Percentiles rank a stretch among this genome's conserved stretches.
These are phyloP conservation scores for Cistogaster globosa DNA, from an alignment of 2,888 invertebrate genomes.

Conservation along the genomic window DNA sequence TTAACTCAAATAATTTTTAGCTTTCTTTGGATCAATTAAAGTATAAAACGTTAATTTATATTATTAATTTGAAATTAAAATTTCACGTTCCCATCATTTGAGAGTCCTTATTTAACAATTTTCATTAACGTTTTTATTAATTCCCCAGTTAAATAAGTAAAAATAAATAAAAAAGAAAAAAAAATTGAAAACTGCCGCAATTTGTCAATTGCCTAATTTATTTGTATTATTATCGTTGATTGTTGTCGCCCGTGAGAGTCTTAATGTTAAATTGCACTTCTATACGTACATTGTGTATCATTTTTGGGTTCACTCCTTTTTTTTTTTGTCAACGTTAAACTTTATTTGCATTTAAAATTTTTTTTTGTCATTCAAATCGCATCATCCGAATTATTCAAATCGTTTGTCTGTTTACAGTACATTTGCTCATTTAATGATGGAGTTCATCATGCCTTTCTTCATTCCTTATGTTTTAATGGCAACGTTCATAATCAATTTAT, in stretches of 20 bases:
- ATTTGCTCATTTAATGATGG: constrained; percentile 83
- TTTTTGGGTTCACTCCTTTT: constrained; percentile 41
- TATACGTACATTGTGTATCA: neutral
- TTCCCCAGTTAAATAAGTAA: constrained; percentile 28
- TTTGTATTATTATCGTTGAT: constrained; percentile 61
- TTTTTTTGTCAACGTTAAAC: constrained; percentile 34
- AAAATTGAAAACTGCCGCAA: constrained; percentile 41
- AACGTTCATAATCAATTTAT: constrained; percentile 55
- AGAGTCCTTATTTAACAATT: constrained; percentile 47
- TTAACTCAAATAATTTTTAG: neutral
- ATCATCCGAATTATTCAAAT: constrained; percentile 79
- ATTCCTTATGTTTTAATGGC: constrained; percentile 10
- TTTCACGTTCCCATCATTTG: constrained; percentile 4
- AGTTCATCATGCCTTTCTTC: constrained; percentile 17
- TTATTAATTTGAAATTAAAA: constrained; percentile 1
- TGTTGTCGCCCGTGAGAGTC: constrained; percentile 53
- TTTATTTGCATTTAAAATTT: constrained; percentile 1
- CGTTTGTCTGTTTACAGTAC: constrained; percentile 83
- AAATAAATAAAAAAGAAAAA: constrained; percentile 37
- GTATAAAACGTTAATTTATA: too few relatives aligned
- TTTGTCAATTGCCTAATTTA: constrained; percentile 67
- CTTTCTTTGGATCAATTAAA: too few relatives aligned
- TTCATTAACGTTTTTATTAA: constrained; percentile 21
- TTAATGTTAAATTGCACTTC: neutral
- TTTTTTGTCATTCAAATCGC: constrained; percentile 55